phyloP scores from a whole-genome alignment of 2,888 invertebrate species.

The Nomada fucata region DNA sequence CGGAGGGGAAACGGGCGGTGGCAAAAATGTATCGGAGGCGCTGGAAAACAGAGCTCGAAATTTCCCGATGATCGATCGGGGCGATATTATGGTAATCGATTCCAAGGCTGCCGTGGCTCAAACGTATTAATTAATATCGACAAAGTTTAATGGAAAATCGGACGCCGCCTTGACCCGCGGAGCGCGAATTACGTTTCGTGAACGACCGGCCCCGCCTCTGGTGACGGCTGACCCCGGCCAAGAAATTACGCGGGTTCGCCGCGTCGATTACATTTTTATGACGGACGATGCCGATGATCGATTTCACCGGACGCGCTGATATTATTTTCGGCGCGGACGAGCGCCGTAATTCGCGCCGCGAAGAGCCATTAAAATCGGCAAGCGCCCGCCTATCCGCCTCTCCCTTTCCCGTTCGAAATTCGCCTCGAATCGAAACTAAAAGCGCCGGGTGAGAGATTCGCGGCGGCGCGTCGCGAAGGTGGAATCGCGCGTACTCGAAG shows the following conservation, averaged over 20 bases:
- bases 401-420: background rate
- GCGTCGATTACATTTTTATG: constrained; percentile 9
- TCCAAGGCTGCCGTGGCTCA: background rate
- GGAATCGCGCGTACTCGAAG: background rate
- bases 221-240: background rate
- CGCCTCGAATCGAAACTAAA: constrained; percentile 10
- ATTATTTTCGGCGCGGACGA: background rate
- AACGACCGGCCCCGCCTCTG: background rate
- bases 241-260: background rate
- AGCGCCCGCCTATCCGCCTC: too few relatives aligned
- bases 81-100: constrained; percentile 50
- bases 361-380: background rate
- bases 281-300: too few relatives aligned
- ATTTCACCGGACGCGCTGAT: constrained; percentile 9
- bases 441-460: background rate
- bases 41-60: background rate
- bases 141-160: constrained; percentile 30
- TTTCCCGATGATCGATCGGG: background rate
- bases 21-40: background rate
- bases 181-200: background rate
- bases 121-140: constrained; percentile 40
- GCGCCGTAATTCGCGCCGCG: background rate
- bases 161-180: constrained; percentile 17
- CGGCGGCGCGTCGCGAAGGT: background rate
- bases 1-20: too few relatives aligned